A percentile compares a stretch with the other conserved stretches of the same genome.
These are phyloP conservation scores for Centruroides sculpturatus DNA, from an alignment of 1,140 invertebrate genomes.

Conservation along the genomic window DNA sequence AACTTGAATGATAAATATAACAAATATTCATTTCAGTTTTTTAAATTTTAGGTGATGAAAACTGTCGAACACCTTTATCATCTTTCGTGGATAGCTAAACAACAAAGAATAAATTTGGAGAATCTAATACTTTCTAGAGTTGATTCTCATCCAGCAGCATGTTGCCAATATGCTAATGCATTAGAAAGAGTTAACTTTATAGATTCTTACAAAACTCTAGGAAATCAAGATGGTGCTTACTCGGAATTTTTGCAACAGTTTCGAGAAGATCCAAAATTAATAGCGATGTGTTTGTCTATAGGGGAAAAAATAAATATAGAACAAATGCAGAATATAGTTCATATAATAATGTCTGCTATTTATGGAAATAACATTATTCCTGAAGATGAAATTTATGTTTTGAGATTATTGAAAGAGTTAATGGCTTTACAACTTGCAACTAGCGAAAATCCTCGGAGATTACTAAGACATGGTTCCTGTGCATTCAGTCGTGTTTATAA, in stretches of 20 bases:
- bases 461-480: conserved; percentile 68
- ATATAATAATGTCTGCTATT: conserved; percentile 60
- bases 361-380: conserved; percentile 65
- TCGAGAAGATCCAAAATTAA: conserved; percentile 58
- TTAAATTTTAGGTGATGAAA: conserved; percentile 36
- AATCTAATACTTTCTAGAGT: conserved; percentile 56
- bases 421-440: conserved; percentile 67
- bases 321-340: conserved; percentile 46
- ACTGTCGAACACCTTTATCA: conserved; percentile 50
- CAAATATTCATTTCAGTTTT: conserved; percentile 13
- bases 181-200: conserved; percentile 67
- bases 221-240: conserved; percentile 61
- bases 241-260: conserved; percentile 63
- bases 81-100: conserved; percentile 72
- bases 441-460: conserved; percentile 62
- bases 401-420: conserved; percentile 61
- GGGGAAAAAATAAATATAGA: conserved; percentile 47
- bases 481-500: conserved; percentile 82
- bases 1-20: too few relatives aligned
- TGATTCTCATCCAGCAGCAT: conserved; percentile 53
- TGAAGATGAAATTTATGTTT: conserved; percentile 62
- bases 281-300: conserved; percentile 62
- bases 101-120: conserved; percentile 71
- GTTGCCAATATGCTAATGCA: conserved; percentile 56
- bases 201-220: conserved; percentile 71